These are phyloP conservation scores for Mycetomoellerius zeteki DNA, from an alignment of 1,140 invertebrate species.

Conservation along the genomic window DNA sequence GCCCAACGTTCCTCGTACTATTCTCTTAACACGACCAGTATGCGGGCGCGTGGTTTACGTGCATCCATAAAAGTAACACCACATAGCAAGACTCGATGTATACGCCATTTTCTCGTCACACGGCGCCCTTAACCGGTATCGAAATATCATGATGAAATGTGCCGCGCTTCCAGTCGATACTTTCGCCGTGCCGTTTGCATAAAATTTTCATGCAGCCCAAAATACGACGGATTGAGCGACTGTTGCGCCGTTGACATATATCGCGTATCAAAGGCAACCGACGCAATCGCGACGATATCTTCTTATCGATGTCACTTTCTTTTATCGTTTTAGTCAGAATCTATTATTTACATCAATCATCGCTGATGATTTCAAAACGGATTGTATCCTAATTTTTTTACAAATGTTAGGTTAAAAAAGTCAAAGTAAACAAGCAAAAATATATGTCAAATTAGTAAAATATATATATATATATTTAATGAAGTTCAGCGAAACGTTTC, in stretches of 20 bases:
- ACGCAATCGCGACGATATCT: constrained; percentile 31
- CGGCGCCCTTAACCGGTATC: constrained; percentile 76
- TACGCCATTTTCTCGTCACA: constrained; percentile 71
- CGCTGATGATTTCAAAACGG: background rate
- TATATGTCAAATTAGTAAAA: no score
- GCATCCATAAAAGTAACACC: constrained; percentile 83
- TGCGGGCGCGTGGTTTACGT: constrained; percentile 82
- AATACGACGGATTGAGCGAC: constrained; percentile 46
- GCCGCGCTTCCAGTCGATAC: constrained; percentile 65
- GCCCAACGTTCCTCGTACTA: constrained; percentile 77
- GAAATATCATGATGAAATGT: constrained; percentile 81
- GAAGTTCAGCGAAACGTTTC: no score
- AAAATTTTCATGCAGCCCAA: constrained; percentile 73
- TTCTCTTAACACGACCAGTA: constrained; percentile 81
- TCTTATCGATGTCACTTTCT: background rate
- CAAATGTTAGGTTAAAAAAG: no score
- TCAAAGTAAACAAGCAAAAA: no score
- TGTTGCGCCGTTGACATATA: constrained; percentile 47
- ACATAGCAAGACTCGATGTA: constrained; percentile 72
- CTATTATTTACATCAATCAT: background rate
- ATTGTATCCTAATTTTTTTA: background rate
- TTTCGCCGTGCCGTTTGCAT: constrained; percentile 67
- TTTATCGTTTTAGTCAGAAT: constrained; percentile 20
- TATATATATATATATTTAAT: no score
- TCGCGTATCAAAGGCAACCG: constrained; percentile 40